These are phyloP conservation scores for Bolinopsis microptera DNA, from an alignment of 37 sponge, comb jelly and placozoan genomes.

Conservation along the genomic window DNA sequence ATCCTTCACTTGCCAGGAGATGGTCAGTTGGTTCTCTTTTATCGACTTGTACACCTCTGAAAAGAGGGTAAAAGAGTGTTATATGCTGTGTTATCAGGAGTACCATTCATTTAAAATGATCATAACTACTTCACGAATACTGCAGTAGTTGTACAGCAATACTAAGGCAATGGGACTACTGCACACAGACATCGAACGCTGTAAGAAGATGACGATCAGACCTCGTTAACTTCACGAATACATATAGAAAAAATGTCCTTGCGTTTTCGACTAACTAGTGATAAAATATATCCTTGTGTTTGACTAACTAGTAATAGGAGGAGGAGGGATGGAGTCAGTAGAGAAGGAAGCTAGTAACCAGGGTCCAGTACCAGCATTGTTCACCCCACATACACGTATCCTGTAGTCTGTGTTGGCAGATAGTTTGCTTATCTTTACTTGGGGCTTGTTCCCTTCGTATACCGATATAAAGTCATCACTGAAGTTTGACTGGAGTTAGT, in stretches of 20 bases:
- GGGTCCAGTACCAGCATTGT: slow-evolving; percentile 22
- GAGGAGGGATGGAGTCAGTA: not conserved
- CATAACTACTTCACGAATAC: too few species aligned
- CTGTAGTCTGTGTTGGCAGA: not conserved
- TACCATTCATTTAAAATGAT: too few species aligned
- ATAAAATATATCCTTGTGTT: slow-evolving; percentile 26
- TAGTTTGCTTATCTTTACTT: slow-evolving; percentile 15
- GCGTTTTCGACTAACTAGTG: not conserved
- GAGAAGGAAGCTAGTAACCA: slow-evolving; percentile 15
- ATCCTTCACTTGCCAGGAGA: slow-evolving; percentile 17
- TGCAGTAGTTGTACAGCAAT: too few species aligned
- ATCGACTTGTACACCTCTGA: not conserved
- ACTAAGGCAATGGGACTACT: too few species aligned
- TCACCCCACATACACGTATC: slow-evolving; percentile 24
- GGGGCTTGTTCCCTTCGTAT: slow-evolving; percentile 42
- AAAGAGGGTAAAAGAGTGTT: not conserved
- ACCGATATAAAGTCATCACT: not conserved
- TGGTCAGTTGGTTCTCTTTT: not conserved
- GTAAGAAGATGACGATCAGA: too few species aligned
- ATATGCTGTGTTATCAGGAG: too few species aligned
- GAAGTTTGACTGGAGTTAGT: too few species aligned
- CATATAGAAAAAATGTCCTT: too few species aligned
- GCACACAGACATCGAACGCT: too few species aligned
- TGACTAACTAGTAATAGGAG: slow-evolving; percentile 26
- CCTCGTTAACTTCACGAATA: too few species aligned